phyloP scores from a whole-genome alignment of 2,888 invertebrate genomes.

The Drosophila gaucha region DNA sequence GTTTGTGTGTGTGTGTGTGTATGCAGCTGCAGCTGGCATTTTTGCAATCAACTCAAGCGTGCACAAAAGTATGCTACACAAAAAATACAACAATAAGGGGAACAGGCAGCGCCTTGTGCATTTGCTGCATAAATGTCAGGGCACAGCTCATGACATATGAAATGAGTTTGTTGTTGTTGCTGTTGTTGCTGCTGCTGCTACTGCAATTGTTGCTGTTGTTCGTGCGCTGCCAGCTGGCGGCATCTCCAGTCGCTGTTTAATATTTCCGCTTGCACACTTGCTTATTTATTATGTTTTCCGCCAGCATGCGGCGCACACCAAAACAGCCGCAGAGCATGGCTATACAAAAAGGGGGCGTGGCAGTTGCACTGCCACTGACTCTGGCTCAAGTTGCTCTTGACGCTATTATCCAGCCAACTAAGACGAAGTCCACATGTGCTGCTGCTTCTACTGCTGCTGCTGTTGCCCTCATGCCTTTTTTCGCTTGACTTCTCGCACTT shows the following conservation, averaged over 20 bases:
- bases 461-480: slow-evolving; percentile 60
- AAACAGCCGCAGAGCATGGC: too few relatives aligned
- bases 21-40: slow-evolving; percentile 47
- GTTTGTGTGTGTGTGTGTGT: slow-evolving; percentile 15
- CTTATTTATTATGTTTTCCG: slow-evolving; percentile 76
- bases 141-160: slow-evolving; percentile 66
- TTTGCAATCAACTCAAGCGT: slow-evolving; percentile 67
- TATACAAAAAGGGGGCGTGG: not conserved
- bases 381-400: slow-evolving; percentile 50
- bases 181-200: slow-evolving; percentile 23
- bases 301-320: slow-evolving; percentile 61
- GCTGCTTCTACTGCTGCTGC: slow-evolving; percentile 23
- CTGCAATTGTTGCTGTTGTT: slow-evolving; percentile 30
- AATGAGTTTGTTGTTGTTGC: slow-evolving; percentile 62
- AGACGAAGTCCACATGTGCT: slow-evolving; percentile 52
- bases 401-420: slow-evolving; percentile 54
- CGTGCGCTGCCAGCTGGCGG: slow-evolving; percentile 51
- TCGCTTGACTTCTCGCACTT: slow-evolving; percentile 62
- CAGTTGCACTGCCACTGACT: too few relatives aligned
- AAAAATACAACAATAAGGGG: not conserved
- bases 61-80: slow-evolving; percentile 53
- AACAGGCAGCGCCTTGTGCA: slow-evolving; percentile 48
- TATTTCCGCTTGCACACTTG: slow-evolving; percentile 79
- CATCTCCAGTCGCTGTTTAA: slow-evolving; percentile 71
- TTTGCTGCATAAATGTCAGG: slow-evolving; percentile 68